Conservation (phyloP, 1,140 invertebrate genomes). For the Ylistrum balloti region DNA sequence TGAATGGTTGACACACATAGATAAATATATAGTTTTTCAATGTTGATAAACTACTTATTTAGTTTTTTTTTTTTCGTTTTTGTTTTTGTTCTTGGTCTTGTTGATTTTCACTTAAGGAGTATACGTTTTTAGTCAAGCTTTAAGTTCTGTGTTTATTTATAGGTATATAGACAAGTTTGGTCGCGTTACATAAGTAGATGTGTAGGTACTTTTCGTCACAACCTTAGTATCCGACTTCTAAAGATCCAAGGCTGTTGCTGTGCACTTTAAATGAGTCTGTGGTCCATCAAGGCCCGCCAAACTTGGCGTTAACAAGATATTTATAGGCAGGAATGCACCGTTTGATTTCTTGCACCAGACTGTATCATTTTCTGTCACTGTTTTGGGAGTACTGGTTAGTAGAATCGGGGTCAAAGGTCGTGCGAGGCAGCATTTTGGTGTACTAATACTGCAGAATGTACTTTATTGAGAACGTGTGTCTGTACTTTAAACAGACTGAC, state of each 20-base stretch:
- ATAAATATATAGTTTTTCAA: too few species aligned
- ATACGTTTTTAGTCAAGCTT: background rate
- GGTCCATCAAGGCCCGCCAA: background rate
- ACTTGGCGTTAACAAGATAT: background rate
- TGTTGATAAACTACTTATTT: too few species aligned
- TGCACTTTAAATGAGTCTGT: background rate
- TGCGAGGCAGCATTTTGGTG: background rate
- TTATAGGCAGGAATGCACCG: background rate
- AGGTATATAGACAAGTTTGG: background rate
- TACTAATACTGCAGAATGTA: background rate
- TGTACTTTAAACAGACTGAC: background rate
- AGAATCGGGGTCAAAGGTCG: background rate
- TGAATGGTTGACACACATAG: too few species aligned
- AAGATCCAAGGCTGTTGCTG: too few species aligned
- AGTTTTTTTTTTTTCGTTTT: too few species aligned
- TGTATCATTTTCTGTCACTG: slow-evolving; percentile 39
- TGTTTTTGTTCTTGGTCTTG: too few species aligned
- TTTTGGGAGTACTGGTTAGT: slow-evolving; percentile 27
- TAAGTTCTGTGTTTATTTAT: background rate
- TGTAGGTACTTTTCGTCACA: slow-evolving; percentile 27
- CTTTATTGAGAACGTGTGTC: background rate
- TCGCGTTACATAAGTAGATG: background rate
- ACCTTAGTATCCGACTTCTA: too few species aligned
- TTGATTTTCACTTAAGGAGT: background rate
- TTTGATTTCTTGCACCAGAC: slow-evolving; percentile 27